phyloP scores from a whole-genome alignment of 2,797 vertebrate genomes.

The Dicrostonyx torquatus region DNA sequence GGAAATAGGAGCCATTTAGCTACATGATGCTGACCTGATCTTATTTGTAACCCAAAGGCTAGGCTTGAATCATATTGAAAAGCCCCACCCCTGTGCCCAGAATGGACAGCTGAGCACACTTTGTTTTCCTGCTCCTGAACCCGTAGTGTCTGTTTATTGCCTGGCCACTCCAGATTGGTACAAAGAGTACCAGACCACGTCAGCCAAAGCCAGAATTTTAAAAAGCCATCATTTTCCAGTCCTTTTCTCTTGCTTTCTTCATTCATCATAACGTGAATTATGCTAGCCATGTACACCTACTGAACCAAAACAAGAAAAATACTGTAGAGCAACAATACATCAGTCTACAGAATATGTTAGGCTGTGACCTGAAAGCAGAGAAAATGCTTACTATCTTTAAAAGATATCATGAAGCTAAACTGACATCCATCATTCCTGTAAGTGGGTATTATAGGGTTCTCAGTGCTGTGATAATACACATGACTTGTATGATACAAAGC shows the following conservation, averaged over 20 bases:
- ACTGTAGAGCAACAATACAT: neutral
- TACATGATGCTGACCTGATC: neutral
- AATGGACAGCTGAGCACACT: neutral
- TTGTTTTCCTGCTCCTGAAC: neutral
- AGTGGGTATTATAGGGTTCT: neutral
- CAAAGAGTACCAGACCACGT: neutral
- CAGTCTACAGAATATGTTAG: neutral
- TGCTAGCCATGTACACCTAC: neutral
- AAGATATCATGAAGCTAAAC: conserved; percentile 33
- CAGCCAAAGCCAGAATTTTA: neutral
- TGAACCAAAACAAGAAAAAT: conserved; percentile 23
- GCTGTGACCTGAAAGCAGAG: neutral
- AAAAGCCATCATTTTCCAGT: neutral
- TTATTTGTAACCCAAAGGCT: neutral
- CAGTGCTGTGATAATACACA: neutral
- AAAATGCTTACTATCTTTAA: conserved; percentile 9
- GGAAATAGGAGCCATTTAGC: neutral
- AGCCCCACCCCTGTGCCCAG: neutral
- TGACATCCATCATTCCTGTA: conserved; percentile 20
- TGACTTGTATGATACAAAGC: neutral
- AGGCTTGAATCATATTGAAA: neutral
- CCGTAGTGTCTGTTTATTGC: conserved; percentile 21
- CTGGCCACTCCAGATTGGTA: neutral
- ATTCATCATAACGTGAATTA: conserved; percentile 16
- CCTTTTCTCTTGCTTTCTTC: conserved; percentile 2